phyloP scores from a whole-genome alignment of 1,140 invertebrate genomes.

The Drosophila lacteicornis region DNA sequence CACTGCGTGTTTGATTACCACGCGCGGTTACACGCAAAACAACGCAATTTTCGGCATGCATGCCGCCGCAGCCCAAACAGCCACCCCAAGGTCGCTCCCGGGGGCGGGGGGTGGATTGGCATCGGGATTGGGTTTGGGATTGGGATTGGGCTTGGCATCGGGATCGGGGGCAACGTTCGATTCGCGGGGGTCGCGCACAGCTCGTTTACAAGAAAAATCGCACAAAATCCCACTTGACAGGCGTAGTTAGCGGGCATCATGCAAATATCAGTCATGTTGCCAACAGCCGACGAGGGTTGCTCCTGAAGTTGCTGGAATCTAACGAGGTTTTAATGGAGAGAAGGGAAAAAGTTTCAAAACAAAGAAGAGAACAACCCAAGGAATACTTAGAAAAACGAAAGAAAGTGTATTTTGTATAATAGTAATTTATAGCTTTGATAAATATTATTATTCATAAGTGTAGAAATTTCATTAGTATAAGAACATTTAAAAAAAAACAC shows the following conservation, averaged over 20 bases:
- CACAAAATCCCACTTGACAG: slow-evolving; percentile 84
- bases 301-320: neutral
- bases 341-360: neutral
- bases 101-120: neutral
- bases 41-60: slow-evolving; percentile 84
- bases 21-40: slow-evolving; percentile 84
- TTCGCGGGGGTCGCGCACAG: slow-evolving; percentile 61
- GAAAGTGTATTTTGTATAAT: no score
- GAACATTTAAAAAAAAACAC: neutral
- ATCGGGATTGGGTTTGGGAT: neutral
- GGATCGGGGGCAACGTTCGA: slow-evolving; percentile 30
- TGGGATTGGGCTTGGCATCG: neutral
- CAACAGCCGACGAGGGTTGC: slow-evolving; percentile 54
- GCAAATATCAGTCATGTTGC: slow-evolving; percentile 81
- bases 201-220: slow-evolving; percentile 82
- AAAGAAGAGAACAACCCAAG: no score
- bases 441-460: no score
- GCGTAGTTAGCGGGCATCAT: slow-evolving; percentile 83
- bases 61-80: slow-evolving; percentile 50
- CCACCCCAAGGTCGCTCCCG: slow-evolving; percentile 13
- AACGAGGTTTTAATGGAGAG: neutral
- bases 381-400: no score
- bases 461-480: neutral
- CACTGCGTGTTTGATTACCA: slow-evolving; percentile 82
- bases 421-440: no score